Evolutionary conservation across 2,797 vertebrate genomes (phyloP), one percentile per base, ranked within the genome.

Genomic region (Lophius americanus): DNA sequence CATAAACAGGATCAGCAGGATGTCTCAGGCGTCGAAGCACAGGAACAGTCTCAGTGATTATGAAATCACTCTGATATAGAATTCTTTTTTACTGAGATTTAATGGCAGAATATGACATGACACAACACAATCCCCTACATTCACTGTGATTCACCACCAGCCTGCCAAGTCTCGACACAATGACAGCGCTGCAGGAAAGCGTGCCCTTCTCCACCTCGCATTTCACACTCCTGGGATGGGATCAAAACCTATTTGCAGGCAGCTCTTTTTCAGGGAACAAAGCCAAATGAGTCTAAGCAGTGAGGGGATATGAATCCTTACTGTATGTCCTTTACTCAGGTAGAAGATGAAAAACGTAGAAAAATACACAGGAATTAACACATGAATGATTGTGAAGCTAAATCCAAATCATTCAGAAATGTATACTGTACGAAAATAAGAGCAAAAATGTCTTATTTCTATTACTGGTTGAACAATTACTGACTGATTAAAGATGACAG

Each of bases 1-100:
- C 66, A 51, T 70, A 66, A 77, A 81, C 61, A 75, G 75, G 73
- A 79, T 86, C 72, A 78, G 59, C 32, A 2, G 8, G 51, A 48
- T 33, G 50, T 64, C 59, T 73, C 62, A 73, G 75, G 76, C 81
- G 72, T 76, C 64, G 68, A 42, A 70, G 73, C 38, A 56, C 6
- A 5, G 48, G 37, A 48, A 44, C 64, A 33, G 49, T 51, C 54
- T 64, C 32, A n/a, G 23, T 42, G 46, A 53, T n/a, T 7, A 68
- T 38, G 48, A 63, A 75, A 74, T 64, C 50, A 58, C 54, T 51
- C 35, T 55, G 52, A 36, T 52, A 47, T 2, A 7, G 41, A 60
- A 64, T 37, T 37, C 12, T 4, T 61, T 56, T 73, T 59, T 23
- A 46, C 59, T 9, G 64, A 56, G 37, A 13, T n/a, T 63, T 48